A percentile compares a stretch with the other conserved stretches of the same genome.
phyloP scores from a whole-genome alignment of 2,888 invertebrate genomes.

The Teleiodes luculella region DNA sequence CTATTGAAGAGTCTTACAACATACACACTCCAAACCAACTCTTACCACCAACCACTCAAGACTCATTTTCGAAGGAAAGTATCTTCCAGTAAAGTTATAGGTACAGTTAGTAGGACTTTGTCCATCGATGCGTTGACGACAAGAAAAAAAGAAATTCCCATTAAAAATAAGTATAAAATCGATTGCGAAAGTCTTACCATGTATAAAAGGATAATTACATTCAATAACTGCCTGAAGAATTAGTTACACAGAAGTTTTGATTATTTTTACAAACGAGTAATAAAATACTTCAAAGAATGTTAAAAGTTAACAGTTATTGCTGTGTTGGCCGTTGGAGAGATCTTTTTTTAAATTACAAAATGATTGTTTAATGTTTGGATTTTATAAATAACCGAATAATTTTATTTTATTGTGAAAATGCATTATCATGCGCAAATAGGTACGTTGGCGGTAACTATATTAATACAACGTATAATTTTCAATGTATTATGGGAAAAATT shows the following conservation, averaged over 20 bases:
- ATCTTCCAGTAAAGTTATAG: conserved; percentile 30
- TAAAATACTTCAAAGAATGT: background rate
- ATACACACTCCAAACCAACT: background rate
- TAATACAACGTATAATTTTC: too few species aligned
- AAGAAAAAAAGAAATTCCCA: conserved; percentile 35
- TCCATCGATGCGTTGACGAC: conserved; percentile 56
- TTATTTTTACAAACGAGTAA: background rate
- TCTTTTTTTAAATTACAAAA: background rate
- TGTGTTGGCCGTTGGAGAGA: background rate
- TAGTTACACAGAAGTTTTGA: background rate
- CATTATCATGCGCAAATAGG: too few species aligned
- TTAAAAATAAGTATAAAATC: conserved; percentile 12
- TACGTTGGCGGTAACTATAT: too few species aligned
- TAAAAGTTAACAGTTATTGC: background rate
- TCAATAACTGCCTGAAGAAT: background rate
- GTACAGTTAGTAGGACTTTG: conserved; percentile 54
- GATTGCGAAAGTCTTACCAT: too few species aligned
- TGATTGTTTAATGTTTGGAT: too few species aligned
- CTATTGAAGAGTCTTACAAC: conserved; percentile 2
- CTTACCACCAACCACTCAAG: background rate
- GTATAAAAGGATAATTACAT: conserved; percentile 10
- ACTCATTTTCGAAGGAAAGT: conserved; percentile 35
- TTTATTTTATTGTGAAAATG: too few species aligned
- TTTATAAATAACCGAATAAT: too few species aligned
- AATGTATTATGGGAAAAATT: too few species aligned